Evolutionary conservation across 2,113 vertebrate species (phyloP), one percentile per base, ranked within the genome.

Genomic region (Lepisosteus oculatus): DNA sequence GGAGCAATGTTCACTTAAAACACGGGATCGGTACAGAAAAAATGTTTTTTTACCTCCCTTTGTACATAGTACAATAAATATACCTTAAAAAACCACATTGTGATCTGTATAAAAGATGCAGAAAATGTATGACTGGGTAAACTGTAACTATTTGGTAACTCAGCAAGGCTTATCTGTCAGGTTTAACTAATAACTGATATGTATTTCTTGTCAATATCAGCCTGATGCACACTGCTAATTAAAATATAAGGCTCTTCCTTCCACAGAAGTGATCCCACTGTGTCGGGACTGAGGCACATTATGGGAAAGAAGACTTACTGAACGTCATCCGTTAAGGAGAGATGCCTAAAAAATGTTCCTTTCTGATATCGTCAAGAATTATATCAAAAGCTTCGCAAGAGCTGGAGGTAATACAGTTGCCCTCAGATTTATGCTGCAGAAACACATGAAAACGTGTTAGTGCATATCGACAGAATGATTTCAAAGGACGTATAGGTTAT

Each of bases 151-250:
- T 73, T 43, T 64, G 51, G 67, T 65, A 55, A 65, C n/a, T 62
- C 61, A 69, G 67, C 67, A 74, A 69, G 61, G 72, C 67, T 64
- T 56, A 42, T 74, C 69, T 2, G n/a, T 54, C 63, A 54, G 43
- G 51, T 74, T 56, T 43, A 61, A 8, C 59, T 62, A 54, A 43
- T 64, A 56, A 64, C 61, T 45, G 59, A 68, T 68, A 56, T n/a
- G 41, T 45, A 44, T 13, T 61, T 43, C 72, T n/a, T 17, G 59
- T 55, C 66, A 55, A n/a, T 55, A 54, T 68, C 56, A 68, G 65
- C 17, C 65, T 62, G 56, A 57, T 67, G 66, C 65, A 68, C 14
- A 61, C 51, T 55, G 42, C 61, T 15, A 41, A 45, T 56, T n/a
- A 59, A 68, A 59, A 42, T 61, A 43, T 68, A 56, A 68, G 57